These are phyloP conservation scores for Fregata magnificens DNA, from an alignment of 2,113 vertebrate species.

Conservation along the genomic window DNA sequence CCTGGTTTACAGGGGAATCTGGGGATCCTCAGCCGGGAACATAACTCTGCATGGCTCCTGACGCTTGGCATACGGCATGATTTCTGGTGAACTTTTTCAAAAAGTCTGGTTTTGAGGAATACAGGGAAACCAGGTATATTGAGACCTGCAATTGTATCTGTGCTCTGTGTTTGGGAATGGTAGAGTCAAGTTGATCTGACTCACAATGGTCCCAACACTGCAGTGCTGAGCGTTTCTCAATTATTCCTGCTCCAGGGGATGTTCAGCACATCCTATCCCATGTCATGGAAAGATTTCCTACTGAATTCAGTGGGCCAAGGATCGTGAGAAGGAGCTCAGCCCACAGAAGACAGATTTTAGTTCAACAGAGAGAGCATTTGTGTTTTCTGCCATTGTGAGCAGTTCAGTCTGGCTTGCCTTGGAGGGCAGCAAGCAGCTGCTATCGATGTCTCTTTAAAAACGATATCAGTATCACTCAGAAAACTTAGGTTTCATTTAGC, in stretches of 20 bases:
- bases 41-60: not conserved
- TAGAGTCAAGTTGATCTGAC: not conserved
- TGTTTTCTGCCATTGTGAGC: not conserved
- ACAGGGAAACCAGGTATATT: not conserved
- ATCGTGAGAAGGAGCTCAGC: not conserved
- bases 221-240: not conserved
- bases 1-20: too few species aligned
- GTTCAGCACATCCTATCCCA: not conserved
- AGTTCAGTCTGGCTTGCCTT: not conserved
- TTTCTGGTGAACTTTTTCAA: not conserved
- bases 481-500: not conserved
- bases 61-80: too few species aligned
- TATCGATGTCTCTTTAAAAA: not conserved
- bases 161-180: not conserved
- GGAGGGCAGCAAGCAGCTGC: not conserved
- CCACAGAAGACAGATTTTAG: not conserved
- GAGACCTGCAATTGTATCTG: not conserved
- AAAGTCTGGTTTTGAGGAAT: not conserved
- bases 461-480: not conserved
- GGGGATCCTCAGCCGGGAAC: not conserved
- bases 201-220: fast-evolving
- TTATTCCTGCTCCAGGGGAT: not conserved
- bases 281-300: not conserved
- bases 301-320: not conserved
- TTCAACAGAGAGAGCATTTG: not conserved